Base-by-base conservation (phyloP, 1,140 invertebrate species). In the Tetraneura akinire region DNA sequence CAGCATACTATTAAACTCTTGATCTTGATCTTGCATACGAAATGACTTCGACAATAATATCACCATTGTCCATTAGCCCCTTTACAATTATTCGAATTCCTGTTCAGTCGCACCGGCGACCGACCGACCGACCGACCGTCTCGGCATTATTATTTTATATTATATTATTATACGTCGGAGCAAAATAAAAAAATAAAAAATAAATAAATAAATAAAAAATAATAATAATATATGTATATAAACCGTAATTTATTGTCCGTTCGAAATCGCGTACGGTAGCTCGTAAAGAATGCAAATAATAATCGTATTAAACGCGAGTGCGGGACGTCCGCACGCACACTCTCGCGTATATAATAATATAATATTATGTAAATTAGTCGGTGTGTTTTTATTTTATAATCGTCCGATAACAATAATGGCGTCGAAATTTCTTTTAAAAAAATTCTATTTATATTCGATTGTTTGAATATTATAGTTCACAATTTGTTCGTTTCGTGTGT, bases 1-100 rank as follows among this genome's bases (percentile, higher is more conserved):
- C 32, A 13, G 74, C 74, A 78, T 78, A 78, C 74, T 55, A 78
- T 78, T 78, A 62, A 62, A 78, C 53, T 60, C 74, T 78, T 78
- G 74, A 78, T 78, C 74, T 78, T 78, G 74, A 78, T 78, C 74
- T 78, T 62, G 74, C 74, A 78, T 78, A 62, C 74, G 23, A 60
- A 78, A 78, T 62, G 53, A 78, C 74, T 78, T n/a, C 74, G 74
- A 51, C 74, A 78, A 78, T 78, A 78, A 78, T 78, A 78, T 78
- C 37, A 51, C 74, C 53, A 78, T 78, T 78, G 73, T 78, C 73
- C 51, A 57, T 78, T 57, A 60, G 51, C 51, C 53, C 53, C 16
- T 62, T 57, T 57, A 78, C 73, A 78, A 78, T 78, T 78, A 78
- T 57, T 57, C 16, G 73, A 60, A 78, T 78, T 78, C 73, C 37